Evolutionary conservation across 2,797 vertebrate genomes (phyloP), one percentile per base, ranked within the genome.

Genomic region (Pagetopsis macropterus): DNA sequence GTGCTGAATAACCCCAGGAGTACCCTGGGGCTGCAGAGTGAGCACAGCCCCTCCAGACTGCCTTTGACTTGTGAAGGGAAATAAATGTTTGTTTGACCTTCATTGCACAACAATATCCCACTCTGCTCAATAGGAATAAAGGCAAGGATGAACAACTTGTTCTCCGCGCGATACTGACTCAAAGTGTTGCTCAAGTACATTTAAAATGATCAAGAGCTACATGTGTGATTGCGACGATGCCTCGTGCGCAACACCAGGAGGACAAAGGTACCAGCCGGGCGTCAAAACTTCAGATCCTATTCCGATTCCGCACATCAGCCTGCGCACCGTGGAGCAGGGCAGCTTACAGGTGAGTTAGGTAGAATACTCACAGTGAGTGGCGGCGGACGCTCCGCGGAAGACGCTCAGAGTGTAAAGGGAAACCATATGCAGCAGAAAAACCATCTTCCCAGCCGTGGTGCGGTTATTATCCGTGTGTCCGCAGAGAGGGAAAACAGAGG

Each of bases 341-440:
- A 45, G 67, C 81, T 73, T n/a, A 76, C 86, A 88, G 87, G 88
- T 88, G 86, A 80, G 82, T 3, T 2, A 69, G 76, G 69, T 56
- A 72, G 5, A 13, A 57, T 90, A 95, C 94, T 95, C 85, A 95
- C 94, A 75, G 86, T 93, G 91, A 79, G 86, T 76, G 70, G 91
- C 93, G 85, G 92, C 92, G 70, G 92, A 84, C 1, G 90, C 91
- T 82, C 90, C 87, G 83, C 89, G 66, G 27, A 89, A 73, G 61
- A 88, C 85, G 79, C 88, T 79, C 85, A 93, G 69, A 50, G 84
- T 84, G 44, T 40, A 88, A 31, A 90, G 81, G 40, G 75, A 75
- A 48, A 90, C 48, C 83, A 84, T 68, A 41, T 64, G 83, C 85
- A 85, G 70, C 66, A 75, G 80, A 70, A 87, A 83, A 79, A 89